Evolutionary conservation across 2,888 invertebrate species (phyloP), one percentile per base, ranked within the genome.

Genomic region (Hesperia comma): DNA sequence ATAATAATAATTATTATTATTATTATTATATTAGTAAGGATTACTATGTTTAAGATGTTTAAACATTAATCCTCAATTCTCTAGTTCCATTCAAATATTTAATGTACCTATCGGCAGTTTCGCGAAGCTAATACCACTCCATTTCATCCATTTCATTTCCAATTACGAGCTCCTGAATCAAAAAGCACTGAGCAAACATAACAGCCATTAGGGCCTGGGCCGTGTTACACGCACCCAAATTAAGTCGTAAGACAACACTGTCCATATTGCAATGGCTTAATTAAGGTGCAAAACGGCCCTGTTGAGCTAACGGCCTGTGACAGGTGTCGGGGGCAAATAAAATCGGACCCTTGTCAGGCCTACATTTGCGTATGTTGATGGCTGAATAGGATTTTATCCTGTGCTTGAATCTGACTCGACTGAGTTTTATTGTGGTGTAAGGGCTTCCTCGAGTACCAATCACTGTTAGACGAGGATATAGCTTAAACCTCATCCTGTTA

Each of bases 291-390:
- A 68, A 68, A 66, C 54, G 58, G 32, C 51, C 26, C 64, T 56
- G 57, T 55, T 53, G 26, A 53, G 53, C n/a, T 53, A 53, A 53
- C 32, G 7, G 53, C n/a, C n/a, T 6, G 53, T 53, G 74, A 77
- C 75, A 77, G 74, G 70, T 75, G 75, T 68, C 70, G 69, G 61
- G 21, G 54, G 76, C 76, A 76, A 81, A 79, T 79, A 79, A 75
- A 76, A 73, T 75, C 63, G 69, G 68, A 82, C 82, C 82, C 79
- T 79, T 77, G 76, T 82, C 82, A 79, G 26, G 69, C 69, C 26
- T 63, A 61, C 61, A 64, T 69, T 53, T 67, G 61, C 57, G 60
- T 60, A 54, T 55, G 41, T 33, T 58, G 58, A 63, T 53, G 66
- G 19, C 54, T 60, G 61, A 58, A 62, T 62, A 49, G 58, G 21